Conservation (phyloP, 2,888 invertebrate genomes). For the Drosophila lutescens region DNA sequence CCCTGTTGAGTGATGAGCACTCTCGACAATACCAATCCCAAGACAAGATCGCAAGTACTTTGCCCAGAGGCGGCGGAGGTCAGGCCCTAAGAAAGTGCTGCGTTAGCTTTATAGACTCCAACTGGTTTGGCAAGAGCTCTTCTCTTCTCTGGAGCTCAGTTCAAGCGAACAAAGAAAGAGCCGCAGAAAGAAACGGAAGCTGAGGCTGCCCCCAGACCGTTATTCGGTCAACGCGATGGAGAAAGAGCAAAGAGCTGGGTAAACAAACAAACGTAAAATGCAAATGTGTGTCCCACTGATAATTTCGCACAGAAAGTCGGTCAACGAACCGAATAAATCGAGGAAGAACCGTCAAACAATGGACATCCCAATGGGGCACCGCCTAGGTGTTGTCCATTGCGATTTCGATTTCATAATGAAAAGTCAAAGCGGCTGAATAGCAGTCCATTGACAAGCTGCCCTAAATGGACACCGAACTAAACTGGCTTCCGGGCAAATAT, state of each 20-base stretch:
- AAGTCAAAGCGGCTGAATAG: constrained; percentile 19
- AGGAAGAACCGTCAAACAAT: constrained; percentile 11
- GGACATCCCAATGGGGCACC: background rate
- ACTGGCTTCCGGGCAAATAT: constrained; percentile 67
- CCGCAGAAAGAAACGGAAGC: constrained; percentile 29
- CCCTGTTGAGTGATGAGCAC: constrained; percentile 14
- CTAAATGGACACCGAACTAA: constrained; percentile 34
- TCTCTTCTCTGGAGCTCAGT: constrained; percentile 9
- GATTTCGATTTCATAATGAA: constrained; percentile 67
- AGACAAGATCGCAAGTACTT: constrained; percentile 14
- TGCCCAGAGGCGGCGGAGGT: background rate
- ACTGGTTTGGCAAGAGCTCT: constrained; percentile 20
- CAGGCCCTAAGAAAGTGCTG: constrained; percentile 20
- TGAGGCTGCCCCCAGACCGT: constrained; percentile 30
- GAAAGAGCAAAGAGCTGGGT: background rate
- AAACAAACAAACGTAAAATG: constrained; percentile 26
- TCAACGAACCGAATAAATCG: constrained; percentile 65
- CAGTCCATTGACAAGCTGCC: constrained; percentile 38
- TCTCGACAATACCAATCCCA: constrained; percentile 7
- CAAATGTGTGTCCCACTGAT: constrained; percentile 24
- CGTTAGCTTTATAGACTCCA: background rate
- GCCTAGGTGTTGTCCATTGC: constrained; percentile 47
- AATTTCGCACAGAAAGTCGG: constrained; percentile 56
- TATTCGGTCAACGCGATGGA: constrained; percentile 8
- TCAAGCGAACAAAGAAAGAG: constrained; percentile 57